These are phyloP conservation scores for Oegoconia quadripuncta DNA, from an alignment of 2,888 invertebrate genomes.

Conservation along the genomic window DNA sequence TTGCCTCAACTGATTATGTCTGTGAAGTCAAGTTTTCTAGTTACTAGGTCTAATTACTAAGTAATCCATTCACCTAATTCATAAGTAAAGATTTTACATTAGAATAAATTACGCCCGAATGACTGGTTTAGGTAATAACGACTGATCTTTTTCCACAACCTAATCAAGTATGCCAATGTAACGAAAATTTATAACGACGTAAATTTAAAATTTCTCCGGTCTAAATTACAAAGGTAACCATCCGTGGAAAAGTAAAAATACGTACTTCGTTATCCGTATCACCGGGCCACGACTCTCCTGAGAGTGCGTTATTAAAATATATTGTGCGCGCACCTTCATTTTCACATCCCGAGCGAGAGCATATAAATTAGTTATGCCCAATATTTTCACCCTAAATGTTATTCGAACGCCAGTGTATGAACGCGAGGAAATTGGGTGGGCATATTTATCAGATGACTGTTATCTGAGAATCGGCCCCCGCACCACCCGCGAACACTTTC, in stretches of 20 bases:
- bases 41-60: no score
- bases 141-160: neutral
- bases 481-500: constrained; percentile 36
- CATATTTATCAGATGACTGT: constrained; percentile 67
- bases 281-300: constrained; percentile 51
- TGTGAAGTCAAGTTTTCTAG: no score
- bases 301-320: constrained; percentile 76
- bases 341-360: constrained; percentile 47
- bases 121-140: neutral
- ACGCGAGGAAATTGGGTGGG: constrained; percentile 68
- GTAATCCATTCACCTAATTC: no score
- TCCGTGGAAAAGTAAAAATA: constrained; percentile 62
- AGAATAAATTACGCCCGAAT: neutral
- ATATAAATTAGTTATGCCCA: constrained; percentile 72
- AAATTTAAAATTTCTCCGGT: constrained; percentile 41
- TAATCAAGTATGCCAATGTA: constrained; percentile 7
- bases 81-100: no score
- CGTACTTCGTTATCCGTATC: constrained; percentile 66
- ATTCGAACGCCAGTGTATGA: constrained; percentile 61
- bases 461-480: constrained; percentile 49
- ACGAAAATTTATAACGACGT: constrained; percentile 40
- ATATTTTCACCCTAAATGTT: constrained; percentile 73
- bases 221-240: constrained; percentile 48
- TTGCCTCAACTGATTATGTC: no score
- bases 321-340: constrained; percentile 64